Evolutionary conservation across 2,888 invertebrate genomes (phyloP).

Genomic region (Philereme transversata): DNA sequence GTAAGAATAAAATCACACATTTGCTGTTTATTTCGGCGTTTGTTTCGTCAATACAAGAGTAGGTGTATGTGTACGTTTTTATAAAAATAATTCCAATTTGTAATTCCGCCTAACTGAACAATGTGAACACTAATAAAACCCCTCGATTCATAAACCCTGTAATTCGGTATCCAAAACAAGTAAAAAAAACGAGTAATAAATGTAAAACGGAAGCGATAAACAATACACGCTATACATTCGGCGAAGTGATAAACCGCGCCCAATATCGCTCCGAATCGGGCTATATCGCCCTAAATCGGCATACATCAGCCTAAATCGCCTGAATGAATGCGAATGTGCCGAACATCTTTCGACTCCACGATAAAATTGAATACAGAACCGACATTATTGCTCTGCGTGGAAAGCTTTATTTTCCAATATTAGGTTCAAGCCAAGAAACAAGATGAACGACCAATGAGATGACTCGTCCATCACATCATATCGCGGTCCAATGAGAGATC

Average conservation of each 20-base stretch:
- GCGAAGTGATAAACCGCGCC: slow-evolving; percentile 37
- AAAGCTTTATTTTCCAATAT: slow-evolving; percentile 11
- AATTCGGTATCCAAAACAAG: slow-evolving; percentile 31
- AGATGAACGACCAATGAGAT: not conserved
- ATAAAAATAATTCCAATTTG: slow-evolving; percentile 4
- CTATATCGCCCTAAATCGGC: slow-evolving; percentile 33
- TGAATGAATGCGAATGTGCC: slow-evolving; percentile 27
- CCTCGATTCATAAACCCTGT: slow-evolving; percentile 26
- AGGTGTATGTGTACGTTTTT: not conserved
- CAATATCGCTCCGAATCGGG: slow-evolving; percentile 33
- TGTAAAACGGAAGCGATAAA: slow-evolving; percentile 39
- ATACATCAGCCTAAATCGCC: slow-evolving; percentile 11
- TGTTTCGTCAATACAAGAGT: not conserved
- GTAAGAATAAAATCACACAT: not conserved
- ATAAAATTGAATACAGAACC: slow-evolving; percentile 35
- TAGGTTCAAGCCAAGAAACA: not conserved
- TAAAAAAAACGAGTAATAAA: slow-evolving; percentile 40
- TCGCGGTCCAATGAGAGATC: not conserved
- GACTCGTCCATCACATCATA: not conserved
- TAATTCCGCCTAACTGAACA: slow-evolving; percentile 21
- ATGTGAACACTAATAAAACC: slow-evolving; percentile 25
- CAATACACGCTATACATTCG: slow-evolving; percentile 33
- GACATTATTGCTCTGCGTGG: slow-evolving; percentile 21
- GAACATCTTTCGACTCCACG: slow-evolving; percentile 33
- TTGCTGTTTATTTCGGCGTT: not conserved